phyloP scores from a whole-genome alignment of 2,797 vertebrate species.

The Kryptolebias ocellatus region DNA sequence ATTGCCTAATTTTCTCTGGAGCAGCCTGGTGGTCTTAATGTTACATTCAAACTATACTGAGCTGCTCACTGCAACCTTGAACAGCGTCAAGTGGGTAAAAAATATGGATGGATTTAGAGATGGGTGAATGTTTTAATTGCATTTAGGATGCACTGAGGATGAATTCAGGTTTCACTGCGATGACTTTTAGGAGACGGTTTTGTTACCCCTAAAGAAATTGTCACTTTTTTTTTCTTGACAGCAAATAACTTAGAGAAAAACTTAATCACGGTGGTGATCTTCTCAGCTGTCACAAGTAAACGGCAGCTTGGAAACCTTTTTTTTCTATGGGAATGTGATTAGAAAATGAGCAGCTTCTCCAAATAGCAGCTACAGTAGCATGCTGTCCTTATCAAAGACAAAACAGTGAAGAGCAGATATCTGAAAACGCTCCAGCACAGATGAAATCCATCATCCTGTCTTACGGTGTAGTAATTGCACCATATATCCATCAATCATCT shows the following conservation, averaged over 20 bases:
- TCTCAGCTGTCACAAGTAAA: not conserved
- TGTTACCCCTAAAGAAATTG: not conserved
- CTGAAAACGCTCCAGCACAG: slow-evolving; percentile 16
- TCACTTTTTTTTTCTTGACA: not conserved
- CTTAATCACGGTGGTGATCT: not conserved
- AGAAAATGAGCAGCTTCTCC: slow-evolving; percentile 4
- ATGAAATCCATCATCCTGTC: slow-evolving; percentile 53
- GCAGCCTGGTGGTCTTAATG: too few species aligned
- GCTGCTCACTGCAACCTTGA: too few species aligned
- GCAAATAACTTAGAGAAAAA: not conserved
- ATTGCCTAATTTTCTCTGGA: too few species aligned
- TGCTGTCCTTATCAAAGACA: slow-evolving; percentile 12
- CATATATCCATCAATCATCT: slow-evolving; percentile 38
- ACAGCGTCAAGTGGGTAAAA: too few species aligned
- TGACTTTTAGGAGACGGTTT: not conserved
- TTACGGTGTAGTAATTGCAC: slow-evolving; percentile 8
- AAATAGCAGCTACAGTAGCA: not conserved
- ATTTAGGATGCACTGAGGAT: not conserved
- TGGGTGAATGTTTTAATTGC: not conserved
- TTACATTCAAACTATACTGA: too few species aligned
- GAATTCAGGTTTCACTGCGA: not conserved
- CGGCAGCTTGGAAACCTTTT: not conserved
- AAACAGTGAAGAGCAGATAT: slow-evolving; percentile 20
- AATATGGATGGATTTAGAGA: too few species aligned
- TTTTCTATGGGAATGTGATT: slow-evolving; percentile 14